Evolutionary conservation across 2,888 invertebrate genomes (phyloP), one percentile per base, ranked within the genome.

Genomic region (Rhorus exstirpatorius): DNA sequence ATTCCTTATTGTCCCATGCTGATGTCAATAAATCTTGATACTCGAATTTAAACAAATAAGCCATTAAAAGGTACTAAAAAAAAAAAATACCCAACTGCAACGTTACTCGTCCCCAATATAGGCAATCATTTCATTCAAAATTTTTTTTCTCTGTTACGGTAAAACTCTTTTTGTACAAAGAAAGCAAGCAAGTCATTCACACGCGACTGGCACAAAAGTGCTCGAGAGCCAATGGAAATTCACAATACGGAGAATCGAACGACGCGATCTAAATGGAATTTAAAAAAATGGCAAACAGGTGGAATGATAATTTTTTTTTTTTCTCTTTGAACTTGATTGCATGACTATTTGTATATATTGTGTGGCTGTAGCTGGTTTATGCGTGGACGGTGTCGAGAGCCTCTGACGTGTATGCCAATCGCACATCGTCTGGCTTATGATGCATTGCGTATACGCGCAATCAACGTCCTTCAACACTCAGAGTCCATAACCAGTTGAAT

Each of bases 371-470:
- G 19, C 38, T 60, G 38, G 38, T 6, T 38, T 19, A 14, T 38
- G 19, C 10, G 31, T 38, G 19, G 19, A 38, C 24, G 35, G 63
- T 63, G 63, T 63, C 63, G 63, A 44, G 44, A 63, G 44, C 12
- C 53, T 53, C 53, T 68, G 68, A 53, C 53, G n/a, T n/a, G 68
- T 21, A 68, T 21, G 53, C 38, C 14, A 67, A 68, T 68, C 14
- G 3, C 53, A 53, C 68, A 53, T 35, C 53, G 53, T 67, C 53
- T 21, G 46, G 53, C 10, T 60, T 46, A 31, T n/a, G n/a, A 46
- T 44, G 26, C 31, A 35, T 21, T 19, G 3, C 21, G 19, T 21
- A 14, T 53, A 51, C n/a, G n/a, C 38, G 21, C 51, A 35, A 51
- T 35, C 35, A 49, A 7, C 35, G 31, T 35, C 67, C 41, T 60